These are phyloP conservation scores for Lepas anatifera DNA, from an alignment of 2,888 invertebrate species.

Conservation along the genomic window DNA sequence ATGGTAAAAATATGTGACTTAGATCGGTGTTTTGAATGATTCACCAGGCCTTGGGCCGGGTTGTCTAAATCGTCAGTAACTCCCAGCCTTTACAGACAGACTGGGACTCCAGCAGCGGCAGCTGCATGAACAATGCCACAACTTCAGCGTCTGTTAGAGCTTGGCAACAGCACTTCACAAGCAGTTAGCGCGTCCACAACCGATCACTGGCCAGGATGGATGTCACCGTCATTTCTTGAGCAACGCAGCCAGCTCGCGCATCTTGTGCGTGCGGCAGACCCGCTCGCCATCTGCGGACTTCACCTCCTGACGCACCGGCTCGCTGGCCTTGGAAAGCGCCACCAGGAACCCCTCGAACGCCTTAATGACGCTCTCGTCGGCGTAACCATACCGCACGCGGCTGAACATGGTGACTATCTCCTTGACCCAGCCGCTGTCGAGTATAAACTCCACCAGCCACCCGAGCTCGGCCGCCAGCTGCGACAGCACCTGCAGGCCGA, in stretches of 20 bases:
- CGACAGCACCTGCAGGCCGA: conserved; percentile 87
- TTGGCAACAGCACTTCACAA: too few species aligned
- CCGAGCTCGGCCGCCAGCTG: conserved; percentile 57
- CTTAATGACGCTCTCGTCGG: conserved; percentile 5
- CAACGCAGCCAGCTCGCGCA: conserved; percentile 1
- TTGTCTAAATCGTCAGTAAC: too few species aligned
- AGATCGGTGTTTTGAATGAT: too few species aligned
- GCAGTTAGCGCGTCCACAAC: too few species aligned
- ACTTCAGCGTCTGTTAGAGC: too few species aligned
- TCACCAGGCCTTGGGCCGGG: too few species aligned
- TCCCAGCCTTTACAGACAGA: too few species aligned
- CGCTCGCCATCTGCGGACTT: neutral
- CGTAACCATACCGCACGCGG: conserved; percentile 60
- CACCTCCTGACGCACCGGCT: neutral
- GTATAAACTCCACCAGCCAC: conserved; percentile 80
- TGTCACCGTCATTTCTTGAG: neutral
- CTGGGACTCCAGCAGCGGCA: too few species aligned
- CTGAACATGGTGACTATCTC: conserved; percentile 69
- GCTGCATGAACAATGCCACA: too few species aligned
- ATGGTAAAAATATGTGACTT: too few species aligned
- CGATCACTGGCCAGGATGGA: too few species aligned
- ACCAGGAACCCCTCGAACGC: conserved; percentile 8
- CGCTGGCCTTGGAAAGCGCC: neutral
- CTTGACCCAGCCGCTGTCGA: conserved; percentile 88
- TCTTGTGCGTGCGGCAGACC: neutral